Evolutionary conservation across 1,140 invertebrate genomes (phyloP), one percentile per base, ranked within the genome.

Genomic region (Trachelipus rathkii): DNA sequence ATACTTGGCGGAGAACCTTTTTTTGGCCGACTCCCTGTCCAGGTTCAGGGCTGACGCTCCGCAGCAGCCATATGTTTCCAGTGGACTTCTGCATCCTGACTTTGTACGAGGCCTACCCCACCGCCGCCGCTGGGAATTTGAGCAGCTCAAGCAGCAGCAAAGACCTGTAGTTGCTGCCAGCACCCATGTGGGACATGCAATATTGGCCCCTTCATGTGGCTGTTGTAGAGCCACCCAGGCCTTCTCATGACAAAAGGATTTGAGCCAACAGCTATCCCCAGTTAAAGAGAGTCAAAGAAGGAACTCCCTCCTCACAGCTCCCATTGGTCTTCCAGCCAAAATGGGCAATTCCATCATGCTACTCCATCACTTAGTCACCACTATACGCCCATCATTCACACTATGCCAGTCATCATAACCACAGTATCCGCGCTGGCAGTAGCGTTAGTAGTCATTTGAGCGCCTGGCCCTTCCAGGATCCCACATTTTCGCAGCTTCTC

Each of bases 261-360:
- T 91, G 44, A 93, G 93, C 68, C 95, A 98, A 83, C 79, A 81
- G 44, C 86, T 98, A 76, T 97, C 94, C 82, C 96, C 96, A 0
- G 95, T 98, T 3, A 98, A 98, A 98, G 85, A 88, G 96, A n/a
- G 95, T 97, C 9, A 98, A 98, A 84, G 96, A 98, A 84, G 95
- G 93, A 81, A 96, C 79, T n/a, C 79, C 79, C 60, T 77, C 79
- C 68, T 60, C 10, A 73, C 77, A 5, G 69, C n/a, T 77, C 10
- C 74, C 79, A n/a, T 72, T 76, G 21, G 60, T 67, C 53, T 19
- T 33, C 19, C 73, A 74, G 19, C 21, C 68, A 50, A 15, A 50
- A 50, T 50, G 46, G 46, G 9, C 46, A 50, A 9, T 50, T 15
- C 9, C 15, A 50, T 15, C 46, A 50, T 15, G 15, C 46, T 15